Conservation (phyloP, 2,797 vertebrate species). For the Tokudaia muenninki region DNA sequence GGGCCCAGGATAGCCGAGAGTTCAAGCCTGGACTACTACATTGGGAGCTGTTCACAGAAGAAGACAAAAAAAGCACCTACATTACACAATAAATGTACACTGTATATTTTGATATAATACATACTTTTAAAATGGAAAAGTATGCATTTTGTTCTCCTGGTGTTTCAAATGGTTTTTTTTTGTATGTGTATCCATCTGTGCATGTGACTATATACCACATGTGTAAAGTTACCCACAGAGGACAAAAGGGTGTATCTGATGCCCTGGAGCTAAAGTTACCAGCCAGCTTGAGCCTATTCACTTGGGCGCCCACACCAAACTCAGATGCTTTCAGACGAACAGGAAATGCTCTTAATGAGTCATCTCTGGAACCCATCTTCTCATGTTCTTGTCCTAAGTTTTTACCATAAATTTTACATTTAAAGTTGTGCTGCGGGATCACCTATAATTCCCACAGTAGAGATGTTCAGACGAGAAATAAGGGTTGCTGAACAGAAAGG, state of each 20-base stretch:
- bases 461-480: background rate
- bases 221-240: background rate
- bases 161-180: background rate
- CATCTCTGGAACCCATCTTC: background rate
- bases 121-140: background rate
- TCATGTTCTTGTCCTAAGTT: background rate
- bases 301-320: background rate
- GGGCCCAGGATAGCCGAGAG: background rate
- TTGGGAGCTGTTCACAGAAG: background rate
- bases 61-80: background rate
- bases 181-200: background rate
- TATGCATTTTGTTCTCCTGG: background rate
- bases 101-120: background rate
- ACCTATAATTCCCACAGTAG: background rate
- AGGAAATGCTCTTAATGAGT: background rate
- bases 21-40: background rate
- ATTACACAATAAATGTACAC: background rate
- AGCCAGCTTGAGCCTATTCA: background rate
- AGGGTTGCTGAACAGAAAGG: background rate
- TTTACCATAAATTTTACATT: background rate
- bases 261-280: background rate
- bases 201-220: background rate
- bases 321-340: background rate
- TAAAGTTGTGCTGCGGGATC: too few relatives aligned
- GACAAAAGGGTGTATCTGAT: background rate